These are phyloP conservation scores for Myrmecobius fasciatus DNA, from an alignment of 2,113 vertebrate genomes.

Conservation along the genomic window DNA sequence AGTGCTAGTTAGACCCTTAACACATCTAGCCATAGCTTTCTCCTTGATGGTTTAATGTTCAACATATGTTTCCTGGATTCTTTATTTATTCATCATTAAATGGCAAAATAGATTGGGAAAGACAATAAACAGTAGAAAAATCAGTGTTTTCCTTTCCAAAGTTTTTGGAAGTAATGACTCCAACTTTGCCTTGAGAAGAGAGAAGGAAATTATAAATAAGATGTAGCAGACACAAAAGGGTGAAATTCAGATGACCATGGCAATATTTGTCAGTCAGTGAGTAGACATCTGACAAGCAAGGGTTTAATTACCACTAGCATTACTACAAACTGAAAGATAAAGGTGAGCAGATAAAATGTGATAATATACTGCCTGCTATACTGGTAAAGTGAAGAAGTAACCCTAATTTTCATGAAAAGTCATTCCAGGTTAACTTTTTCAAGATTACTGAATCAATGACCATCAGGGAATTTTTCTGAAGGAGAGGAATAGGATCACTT, in stretches of 20 bases:
- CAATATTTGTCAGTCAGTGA: accelerated
- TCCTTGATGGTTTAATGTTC: neutral
- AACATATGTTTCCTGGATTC: no score
- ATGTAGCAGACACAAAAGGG: neutral
- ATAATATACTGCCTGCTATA: neutral
- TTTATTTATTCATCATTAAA: no score
- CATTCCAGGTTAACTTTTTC: neutral
- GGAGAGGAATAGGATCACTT: neutral
- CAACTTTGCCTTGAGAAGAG: neutral
- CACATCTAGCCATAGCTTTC: neutral
- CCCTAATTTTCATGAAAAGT: neutral
- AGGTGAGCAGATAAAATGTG: neutral
- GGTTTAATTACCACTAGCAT: neutral
- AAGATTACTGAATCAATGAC: neutral
- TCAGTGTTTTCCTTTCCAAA: neutral
- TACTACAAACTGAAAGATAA: neutral
- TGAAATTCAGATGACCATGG: neutral
- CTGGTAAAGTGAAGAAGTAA: neutral
- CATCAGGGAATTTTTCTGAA: neutral
- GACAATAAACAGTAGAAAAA: neutral
- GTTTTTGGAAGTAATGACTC: neutral
- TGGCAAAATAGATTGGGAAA: neutral
- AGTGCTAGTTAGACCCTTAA: neutral
- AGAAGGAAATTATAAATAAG: neutral
- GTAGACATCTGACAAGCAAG: neutral